Percentiles rank a stretch among this genome's conserved stretches.
Conservation (phyloP, 2,888 invertebrate genomes). For the Parnassius apollo region DNA sequence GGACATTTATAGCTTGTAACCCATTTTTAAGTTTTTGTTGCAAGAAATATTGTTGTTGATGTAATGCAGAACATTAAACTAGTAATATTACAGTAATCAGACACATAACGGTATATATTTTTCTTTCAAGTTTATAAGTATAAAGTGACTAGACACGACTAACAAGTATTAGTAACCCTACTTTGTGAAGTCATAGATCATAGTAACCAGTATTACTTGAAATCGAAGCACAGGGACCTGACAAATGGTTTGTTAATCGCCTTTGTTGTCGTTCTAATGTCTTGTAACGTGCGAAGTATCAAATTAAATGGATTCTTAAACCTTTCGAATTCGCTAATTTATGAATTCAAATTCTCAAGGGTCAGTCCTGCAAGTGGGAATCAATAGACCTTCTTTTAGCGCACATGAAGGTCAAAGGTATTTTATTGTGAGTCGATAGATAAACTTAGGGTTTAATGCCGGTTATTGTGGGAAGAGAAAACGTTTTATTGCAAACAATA, state of each 20-base stretch:
- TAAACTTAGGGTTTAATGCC: slow-evolving; percentile 29
- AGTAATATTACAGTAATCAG: background rate
- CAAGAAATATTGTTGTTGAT: too few species aligned
- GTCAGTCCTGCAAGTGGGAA: slow-evolving; percentile 27
- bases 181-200: slow-evolving; percentile 39
- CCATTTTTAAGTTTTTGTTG: too few species aligned
- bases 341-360: slow-evolving; percentile 29
- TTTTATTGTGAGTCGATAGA: slow-evolving; percentile 22
- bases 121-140: too few species aligned
- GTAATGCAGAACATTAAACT: too few species aligned
- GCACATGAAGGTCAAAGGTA: slow-evolving; percentile 30
- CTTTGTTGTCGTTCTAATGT: slow-evolving; percentile 58
- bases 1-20: too few species aligned
- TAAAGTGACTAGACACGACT: background rate
- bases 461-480: slow-evolving; percentile 28
- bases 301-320: slow-evolving; percentile 43
- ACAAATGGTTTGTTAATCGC: slow-evolving; percentile 71
- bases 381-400: slow-evolving; percentile 26
- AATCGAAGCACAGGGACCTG: slow-evolving; percentile 48
- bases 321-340: slow-evolving; percentile 26
- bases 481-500: background rate
- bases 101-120: background rate
- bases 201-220: slow-evolving; percentile 45
- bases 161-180: slow-evolving; percentile 14
- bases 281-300: slow-evolving; percentile 55